A percentile compares a stretch with the other conserved stretches of the same genome.
Evolutionary conservation across 2,888 invertebrate species (phyloP).

Genomic region (Strigamia maritima): DNA sequence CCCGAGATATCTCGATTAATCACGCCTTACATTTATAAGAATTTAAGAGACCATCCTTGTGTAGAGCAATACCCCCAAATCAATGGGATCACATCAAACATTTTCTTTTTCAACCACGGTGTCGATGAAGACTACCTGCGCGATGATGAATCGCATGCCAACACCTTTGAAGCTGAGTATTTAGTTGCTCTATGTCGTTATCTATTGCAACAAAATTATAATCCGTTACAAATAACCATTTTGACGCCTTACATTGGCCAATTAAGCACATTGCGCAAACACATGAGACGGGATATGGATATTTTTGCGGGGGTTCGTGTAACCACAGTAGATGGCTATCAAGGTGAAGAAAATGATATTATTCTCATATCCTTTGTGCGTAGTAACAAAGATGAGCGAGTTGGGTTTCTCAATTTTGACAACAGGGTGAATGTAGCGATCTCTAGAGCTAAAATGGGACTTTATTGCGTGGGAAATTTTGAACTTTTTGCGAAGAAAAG

Average conservation of each 20-base stretch:
- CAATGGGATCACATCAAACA: constrained; percentile 60
- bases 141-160: no score
- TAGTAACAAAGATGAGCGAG: constrained; percentile 63
- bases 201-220: background rate
- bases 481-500: constrained; percentile 44
- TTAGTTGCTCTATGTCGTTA: constrained; percentile 63
- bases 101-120: constrained; percentile 68
- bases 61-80: constrained; percentile 61
- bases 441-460: constrained; percentile 68
- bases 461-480: constrained; percentile 71
- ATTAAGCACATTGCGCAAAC: constrained; percentile 59
- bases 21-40: constrained; percentile 66
- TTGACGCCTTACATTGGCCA: constrained; percentile 71
- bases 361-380: constrained; percentile 75
- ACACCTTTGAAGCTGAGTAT: constrained; percentile 64
- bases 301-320: constrained; percentile 59
- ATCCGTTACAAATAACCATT: no score
- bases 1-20: constrained; percentile 61
- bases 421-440: constrained; percentile 75
- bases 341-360: no score
- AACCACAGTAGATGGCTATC: constrained; percentile 71
- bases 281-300: constrained; percentile 44
- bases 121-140: constrained; percentile 55
- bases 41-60: constrained; percentile 60
- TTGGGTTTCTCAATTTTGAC: constrained; percentile 65